Evolutionary conservation across 92 coral and sea anemone genomes (phyloP).

Genomic region (Hydrozoanthus gracilis): DNA sequence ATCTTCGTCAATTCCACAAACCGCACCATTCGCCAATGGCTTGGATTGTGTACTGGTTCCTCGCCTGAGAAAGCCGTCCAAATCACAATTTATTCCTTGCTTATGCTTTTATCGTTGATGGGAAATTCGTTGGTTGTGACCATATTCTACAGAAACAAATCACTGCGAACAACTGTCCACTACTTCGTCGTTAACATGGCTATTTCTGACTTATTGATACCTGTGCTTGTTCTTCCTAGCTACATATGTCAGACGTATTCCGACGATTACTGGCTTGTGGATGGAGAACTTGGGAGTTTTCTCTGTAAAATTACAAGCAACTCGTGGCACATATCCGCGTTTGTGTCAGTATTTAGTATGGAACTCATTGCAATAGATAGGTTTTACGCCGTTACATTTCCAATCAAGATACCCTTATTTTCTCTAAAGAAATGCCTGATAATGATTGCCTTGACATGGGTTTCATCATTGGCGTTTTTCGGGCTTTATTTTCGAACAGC

Average conservation of each 20-base stretch:
- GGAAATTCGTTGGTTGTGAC: not conserved
- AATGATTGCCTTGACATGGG: not conserved
- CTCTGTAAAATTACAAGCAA: not conserved
- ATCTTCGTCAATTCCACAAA: no score
- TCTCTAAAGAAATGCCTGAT: not conserved
- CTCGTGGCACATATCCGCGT: not conserved
- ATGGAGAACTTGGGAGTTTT: not conserved
- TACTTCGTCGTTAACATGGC: not conserved
- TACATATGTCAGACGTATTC: not conserved
- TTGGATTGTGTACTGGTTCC: no score
- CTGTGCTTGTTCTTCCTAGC: not conserved
- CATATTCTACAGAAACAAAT: conserved; percentile 13
- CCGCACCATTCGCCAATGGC: no score
- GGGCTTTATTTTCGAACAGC: not conserved
- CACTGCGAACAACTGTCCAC: not conserved
- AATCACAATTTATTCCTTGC: not conserved
- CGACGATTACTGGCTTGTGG: not conserved
- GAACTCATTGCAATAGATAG: not conserved
- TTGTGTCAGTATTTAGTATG: conserved; percentile 5
- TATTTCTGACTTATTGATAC: not conserved
- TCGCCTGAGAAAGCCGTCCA: not conserved
- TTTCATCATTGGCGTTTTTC: not conserved
- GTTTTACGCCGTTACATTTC: not conserved
- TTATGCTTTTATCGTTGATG: not conserved
- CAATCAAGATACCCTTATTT: not conserved